Conservation (phyloP, 2,888 invertebrate genomes). For the Strigamia transsilvanica region DNA sequence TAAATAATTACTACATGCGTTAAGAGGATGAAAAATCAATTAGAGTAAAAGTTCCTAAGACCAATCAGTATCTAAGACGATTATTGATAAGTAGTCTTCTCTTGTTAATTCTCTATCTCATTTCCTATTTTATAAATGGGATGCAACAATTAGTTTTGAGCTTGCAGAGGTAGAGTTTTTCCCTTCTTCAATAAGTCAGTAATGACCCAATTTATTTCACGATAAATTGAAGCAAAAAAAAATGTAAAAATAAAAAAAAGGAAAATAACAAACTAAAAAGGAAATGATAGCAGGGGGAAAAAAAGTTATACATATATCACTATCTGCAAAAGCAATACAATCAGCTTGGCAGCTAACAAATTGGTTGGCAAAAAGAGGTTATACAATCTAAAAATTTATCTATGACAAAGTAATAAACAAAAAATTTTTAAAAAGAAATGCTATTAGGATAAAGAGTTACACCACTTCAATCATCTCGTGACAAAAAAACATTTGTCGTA, state of each 20-base stretch:
- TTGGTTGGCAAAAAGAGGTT: slow-evolving; percentile 33
- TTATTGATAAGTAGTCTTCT: neutral
- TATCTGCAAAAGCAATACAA: slow-evolving; percentile 24
- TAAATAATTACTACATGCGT: slow-evolving; percentile 22
- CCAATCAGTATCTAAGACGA: slow-evolving; percentile 25
- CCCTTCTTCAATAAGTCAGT: neutral
- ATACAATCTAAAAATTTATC: slow-evolving; percentile 31
- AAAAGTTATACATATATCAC: slow-evolving; percentile 31
- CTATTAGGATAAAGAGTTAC: slow-evolving; percentile 25
- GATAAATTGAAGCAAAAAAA: slow-evolving; percentile 14
- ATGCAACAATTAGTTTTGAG: neutral
- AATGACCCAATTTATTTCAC: slow-evolving; percentile 10
- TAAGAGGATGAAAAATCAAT: slow-evolving; percentile 34
- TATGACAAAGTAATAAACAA: slow-evolving; percentile 9
- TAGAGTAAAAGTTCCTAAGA: neutral
- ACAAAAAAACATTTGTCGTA: neutral
- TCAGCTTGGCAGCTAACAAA: slow-evolving; percentile 44
- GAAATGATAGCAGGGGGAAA: neutral
- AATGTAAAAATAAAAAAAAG: neutral
- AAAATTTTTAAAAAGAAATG: neutral
- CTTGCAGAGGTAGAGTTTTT: neutral
- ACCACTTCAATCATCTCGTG: slow-evolving; percentile 29
- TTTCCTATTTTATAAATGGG: neutral
- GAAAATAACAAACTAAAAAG: neutral
- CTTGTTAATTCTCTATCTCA: neutral